A percentile compares a stretch with the other conserved stretches of the same genome.
Conservation (phyloP, 2,797 vertebrate species). For the Falco peregrinus region DNA sequence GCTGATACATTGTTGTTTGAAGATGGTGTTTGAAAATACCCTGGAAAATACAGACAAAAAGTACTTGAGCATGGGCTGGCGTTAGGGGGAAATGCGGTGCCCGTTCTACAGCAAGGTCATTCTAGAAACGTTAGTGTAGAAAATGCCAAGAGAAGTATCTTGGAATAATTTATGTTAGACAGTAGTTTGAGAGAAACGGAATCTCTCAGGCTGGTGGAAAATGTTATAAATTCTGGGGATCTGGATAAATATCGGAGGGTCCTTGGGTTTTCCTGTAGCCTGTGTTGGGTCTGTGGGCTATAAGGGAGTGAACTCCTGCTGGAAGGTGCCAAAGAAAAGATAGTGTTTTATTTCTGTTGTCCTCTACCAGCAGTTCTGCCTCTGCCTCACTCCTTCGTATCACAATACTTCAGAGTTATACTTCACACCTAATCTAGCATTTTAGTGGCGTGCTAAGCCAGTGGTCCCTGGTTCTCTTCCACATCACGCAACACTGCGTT, state of each 20-base stretch:
- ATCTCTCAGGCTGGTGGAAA: not conserved
- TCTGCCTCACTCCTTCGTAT: slow-evolving; percentile 25
- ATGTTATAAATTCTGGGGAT: not conserved
- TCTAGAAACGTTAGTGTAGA: not conserved
- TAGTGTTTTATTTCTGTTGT: slow-evolving; percentile 5
- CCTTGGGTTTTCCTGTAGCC: not conserved
- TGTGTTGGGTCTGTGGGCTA: not conserved
- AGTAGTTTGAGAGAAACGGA: not conserved
- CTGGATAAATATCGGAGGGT: not conserved
- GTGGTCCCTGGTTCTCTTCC: not conserved
- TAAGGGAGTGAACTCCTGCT: not conserved
- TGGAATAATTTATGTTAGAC: not conserved
- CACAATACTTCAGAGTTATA: slow-evolving; percentile 6
- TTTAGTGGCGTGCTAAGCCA: not conserved
- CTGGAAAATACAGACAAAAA: not conserved
- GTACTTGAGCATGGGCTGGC: not conserved
- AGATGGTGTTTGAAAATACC: not conserved
- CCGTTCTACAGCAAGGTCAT: not conserved
- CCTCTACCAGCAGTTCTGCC: slow-evolving; percentile 11
- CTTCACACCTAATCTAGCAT: slow-evolving; percentile 46
- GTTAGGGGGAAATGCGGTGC: rapidly evolving
- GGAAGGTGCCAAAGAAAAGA: not conserved
- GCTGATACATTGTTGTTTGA: not conserved
- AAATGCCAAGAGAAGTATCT: not conserved
- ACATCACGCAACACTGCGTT: slow-evolving; percentile 33